Evolutionary conservation across 2,797 vertebrate species (phyloP).

Genomic region (Malacoraja senta): DNA sequence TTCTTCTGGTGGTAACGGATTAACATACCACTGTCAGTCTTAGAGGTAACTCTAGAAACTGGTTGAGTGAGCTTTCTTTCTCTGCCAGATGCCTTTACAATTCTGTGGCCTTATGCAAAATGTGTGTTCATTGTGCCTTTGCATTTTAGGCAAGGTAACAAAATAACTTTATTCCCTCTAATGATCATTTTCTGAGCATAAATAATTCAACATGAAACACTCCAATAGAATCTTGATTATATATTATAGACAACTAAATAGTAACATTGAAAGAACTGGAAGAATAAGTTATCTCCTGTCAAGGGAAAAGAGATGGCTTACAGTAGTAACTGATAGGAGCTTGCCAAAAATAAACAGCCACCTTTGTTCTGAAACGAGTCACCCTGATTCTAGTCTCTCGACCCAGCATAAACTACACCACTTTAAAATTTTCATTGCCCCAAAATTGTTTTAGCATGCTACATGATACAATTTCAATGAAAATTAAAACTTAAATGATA

Average conservation of each 20-base stretch:
- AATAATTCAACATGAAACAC: neutral
- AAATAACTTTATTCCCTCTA: neutral
- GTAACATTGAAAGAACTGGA: neutral
- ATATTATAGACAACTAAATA: neutral
- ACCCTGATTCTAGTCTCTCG: too few species aligned
- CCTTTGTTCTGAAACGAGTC: too few species aligned
- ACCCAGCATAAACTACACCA: too few species aligned
- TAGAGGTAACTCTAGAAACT: slow-evolving; percentile 36
- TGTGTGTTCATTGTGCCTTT: neutral
- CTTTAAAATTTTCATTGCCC: too few species aligned
- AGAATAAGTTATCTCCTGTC: neutral
- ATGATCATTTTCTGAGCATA: neutral
- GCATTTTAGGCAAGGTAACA: slow-evolving; percentile 18
- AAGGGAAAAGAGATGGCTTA: neutral
- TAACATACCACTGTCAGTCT: slow-evolving; percentile 36
- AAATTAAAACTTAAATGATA: too few species aligned
- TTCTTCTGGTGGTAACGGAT: slow-evolving; percentile 36
- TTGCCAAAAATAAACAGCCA: neutral
- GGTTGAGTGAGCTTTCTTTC: slow-evolving; percentile 25
- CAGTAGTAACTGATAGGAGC: neutral
- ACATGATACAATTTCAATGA: too few species aligned
- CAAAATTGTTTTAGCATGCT: too few species aligned
- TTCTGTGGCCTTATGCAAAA: too few species aligned
- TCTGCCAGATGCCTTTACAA: slow-evolving; percentile 17
- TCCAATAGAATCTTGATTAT: neutral